Evolutionary conservation across 2,113 vertebrate species (phyloP), one percentile per base, ranked within the genome.

Genomic region (Corydoras maculifer): DNA sequence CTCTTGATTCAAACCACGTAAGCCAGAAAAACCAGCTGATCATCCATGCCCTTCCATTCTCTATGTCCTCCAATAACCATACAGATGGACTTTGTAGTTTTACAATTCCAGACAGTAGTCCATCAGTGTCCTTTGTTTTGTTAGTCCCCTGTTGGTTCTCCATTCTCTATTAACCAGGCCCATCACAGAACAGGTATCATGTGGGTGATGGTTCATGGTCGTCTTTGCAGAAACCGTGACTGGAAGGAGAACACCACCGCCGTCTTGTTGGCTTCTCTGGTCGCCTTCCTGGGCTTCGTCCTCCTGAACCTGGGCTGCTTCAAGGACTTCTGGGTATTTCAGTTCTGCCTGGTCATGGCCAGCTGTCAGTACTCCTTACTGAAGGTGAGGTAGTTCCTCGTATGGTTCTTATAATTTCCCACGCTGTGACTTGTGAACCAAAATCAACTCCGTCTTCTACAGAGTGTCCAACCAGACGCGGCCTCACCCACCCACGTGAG

Each of bases 341-440:
- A 97, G 83, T 98, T 99, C 87, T 99, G 97, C 81, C 86, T 98
- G 0, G 90, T 99, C 72, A 98, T 99, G 78, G 94, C 97, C 76
- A 94, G 97, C 82, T 99, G 97, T 83, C 97, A 99, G 80, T 99
- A 98, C 81, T 99, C 96, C 14, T 86, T 99, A 73, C 81, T 99
- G 61, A 99, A 99, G 93, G 97, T 96, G 91, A 73, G 0, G n/a
- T 57, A 31, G n/a, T 2, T 7, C 30, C 55, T 18, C 9, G 11
- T 29, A 14, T 48, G 51, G 15, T 5, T 43, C 49, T 49, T 50
- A 25, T 6, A 25, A 9, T n/a, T 12, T 50, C 7, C 18, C 10
- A 5, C 8, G 8, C 9, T 8, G 7, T 58, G 2, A 9, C 12
- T 48, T 43, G 32, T 5, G 18, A 25, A 25, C 18, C 18, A 25